Conservation (phyloP, 1,140 invertebrate genomes). For the Lamellibrachia luymesi region DNA sequence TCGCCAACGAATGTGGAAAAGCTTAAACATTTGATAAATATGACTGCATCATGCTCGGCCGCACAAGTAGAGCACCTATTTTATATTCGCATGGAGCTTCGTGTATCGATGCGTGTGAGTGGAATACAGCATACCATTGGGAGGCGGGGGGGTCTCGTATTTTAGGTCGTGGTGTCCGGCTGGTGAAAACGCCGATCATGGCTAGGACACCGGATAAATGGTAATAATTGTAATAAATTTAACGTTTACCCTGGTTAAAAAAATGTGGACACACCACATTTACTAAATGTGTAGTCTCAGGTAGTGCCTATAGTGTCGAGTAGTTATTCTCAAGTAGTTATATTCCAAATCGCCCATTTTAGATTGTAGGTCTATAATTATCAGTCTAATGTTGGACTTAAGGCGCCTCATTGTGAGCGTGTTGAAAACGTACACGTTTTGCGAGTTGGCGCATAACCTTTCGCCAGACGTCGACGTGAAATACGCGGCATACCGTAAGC, state of each 20-base stretch:
- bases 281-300: not conserved
- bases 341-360: not conserved
- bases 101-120: not conserved
- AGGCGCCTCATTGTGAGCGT: not conserved
- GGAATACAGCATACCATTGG: not conserved
- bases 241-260: not conserved
- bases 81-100: not conserved
- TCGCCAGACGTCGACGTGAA: not conserved
- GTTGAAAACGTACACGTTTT: not conserved
- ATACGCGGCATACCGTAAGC: not conserved
- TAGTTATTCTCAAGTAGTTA: not conserved
- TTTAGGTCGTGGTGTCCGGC: not conserved
- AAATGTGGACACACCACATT: not conserved
- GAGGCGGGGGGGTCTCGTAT: not conserved
- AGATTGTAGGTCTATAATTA: not conserved
- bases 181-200: not conserved
- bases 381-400: not conserved
- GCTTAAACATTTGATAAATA: not conserved
- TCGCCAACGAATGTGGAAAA: not conserved
- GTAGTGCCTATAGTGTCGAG: not conserved
- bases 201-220: not conserved
- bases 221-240: not conserved
- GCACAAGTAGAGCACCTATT: not conserved
- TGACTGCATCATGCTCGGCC: not conserved
- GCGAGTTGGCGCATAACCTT: not conserved